phyloP scores from a whole-genome alignment of 2,888 invertebrate genomes.

The Epinotia nisella region DNA sequence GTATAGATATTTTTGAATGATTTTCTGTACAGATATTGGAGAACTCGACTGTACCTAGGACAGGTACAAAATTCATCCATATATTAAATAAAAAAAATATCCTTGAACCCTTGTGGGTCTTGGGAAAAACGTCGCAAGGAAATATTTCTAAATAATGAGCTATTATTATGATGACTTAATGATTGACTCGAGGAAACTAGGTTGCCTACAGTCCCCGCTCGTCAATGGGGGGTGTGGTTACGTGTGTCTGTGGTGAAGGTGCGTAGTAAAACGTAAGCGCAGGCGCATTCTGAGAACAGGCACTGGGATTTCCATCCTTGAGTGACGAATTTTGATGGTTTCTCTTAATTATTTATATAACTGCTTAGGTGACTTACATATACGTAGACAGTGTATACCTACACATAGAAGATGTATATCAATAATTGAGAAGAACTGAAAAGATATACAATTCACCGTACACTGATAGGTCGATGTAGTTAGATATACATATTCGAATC shows the following conservation, averaged over 20 bases:
- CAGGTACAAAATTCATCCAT: not conserved
- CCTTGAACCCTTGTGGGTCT: not conserved
- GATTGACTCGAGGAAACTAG: slow-evolving; percentile 12
- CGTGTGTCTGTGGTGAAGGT: slow-evolving; percentile 3
- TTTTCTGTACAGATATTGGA: too few species aligned
- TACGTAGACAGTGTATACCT: not conserved
- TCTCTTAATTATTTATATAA: slow-evolving; percentile 11
- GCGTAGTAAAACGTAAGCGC: slow-evolving; percentile 10
- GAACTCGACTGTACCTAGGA: too few species aligned
- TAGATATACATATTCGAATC: too few species aligned
- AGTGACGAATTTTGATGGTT: slow-evolving; percentile 1
- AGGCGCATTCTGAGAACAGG: not conserved
- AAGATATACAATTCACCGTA: not conserved
- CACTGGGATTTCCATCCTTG: slow-evolving; percentile 7
- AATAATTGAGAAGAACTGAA: not conserved
- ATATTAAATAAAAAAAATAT: not conserved
- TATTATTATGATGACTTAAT: slow-evolving; percentile 1
- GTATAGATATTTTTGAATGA: too few species aligned
- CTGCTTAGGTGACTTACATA: slow-evolving; percentile 10
- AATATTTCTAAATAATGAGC: not conserved
- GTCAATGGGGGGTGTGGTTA: slow-evolving; percentile 8
- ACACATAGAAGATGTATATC: not conserved
- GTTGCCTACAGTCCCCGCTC: slow-evolving; percentile 1
- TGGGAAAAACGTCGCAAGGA: slow-evolving; percentile 17
- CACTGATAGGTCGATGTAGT: not conserved